Conservation (phyloP, 2,797 vertebrate genomes). For the Novumbra hubbsi region DNA sequence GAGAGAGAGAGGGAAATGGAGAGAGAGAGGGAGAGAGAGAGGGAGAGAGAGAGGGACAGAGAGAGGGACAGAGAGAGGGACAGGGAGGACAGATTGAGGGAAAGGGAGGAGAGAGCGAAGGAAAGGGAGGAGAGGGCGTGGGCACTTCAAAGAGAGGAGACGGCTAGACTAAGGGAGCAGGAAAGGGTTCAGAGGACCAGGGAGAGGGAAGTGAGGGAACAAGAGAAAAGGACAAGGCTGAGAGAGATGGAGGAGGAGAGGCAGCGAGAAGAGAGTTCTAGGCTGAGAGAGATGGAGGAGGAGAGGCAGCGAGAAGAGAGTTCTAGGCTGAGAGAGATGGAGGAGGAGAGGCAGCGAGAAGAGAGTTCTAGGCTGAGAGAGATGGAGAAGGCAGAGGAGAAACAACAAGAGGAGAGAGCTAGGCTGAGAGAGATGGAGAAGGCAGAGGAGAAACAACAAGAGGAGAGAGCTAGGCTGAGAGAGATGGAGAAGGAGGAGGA, state of each 20-base stretch:
- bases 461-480: conserved; percentile 40
- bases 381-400: conserved; percentile 35
- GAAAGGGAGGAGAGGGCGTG: background rate
- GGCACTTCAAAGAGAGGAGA: background rate
- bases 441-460: conserved; percentile 43
- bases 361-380: conserved; percentile 18
- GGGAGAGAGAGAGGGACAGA: conserved; percentile 42
- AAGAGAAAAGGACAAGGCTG: conserved; percentile 38
- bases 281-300: conserved; percentile 21
- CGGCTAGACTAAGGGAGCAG: conserved; percentile 38
- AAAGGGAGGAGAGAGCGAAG: conserved; percentile 26
- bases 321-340: background rate
- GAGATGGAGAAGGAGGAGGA: conserved; percentile 10
- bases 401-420: conserved; percentile 22
- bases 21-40: conserved; percentile 42
- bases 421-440: too few relatives aligned
- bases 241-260: conserved; percentile 30
- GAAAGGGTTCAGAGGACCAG: conserved; percentile 28
- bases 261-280: conserved; percentile 12
- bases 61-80: conserved; percentile 32
- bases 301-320: conserved; percentile 33
- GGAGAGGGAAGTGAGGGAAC: conserved; percentile 45
- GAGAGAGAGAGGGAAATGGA: conserved; percentile 33
- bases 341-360: conserved; percentile 9
- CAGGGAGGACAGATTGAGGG: conserved; percentile 12